Percentiles rank a stretch among this genome's conserved stretches.
Conservation (phyloP, 1,140 invertebrate species). For the Tachypleus tridentatus region DNA sequence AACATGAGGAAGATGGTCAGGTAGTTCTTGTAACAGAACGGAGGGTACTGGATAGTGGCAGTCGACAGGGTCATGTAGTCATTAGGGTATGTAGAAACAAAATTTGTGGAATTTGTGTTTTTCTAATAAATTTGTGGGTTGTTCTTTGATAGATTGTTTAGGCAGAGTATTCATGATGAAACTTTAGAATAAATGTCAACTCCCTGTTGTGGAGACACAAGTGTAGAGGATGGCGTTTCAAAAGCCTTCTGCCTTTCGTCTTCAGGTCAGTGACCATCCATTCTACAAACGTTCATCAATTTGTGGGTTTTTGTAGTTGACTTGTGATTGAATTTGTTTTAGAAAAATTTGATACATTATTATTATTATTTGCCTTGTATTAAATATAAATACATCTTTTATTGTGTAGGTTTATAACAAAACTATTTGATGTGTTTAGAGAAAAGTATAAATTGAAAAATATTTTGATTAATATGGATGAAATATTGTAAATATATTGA, state of each 20-base stretch:
- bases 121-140: no score
- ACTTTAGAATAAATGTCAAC: neutral
- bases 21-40: conserved; percentile 86
- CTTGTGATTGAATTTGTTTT: no score
- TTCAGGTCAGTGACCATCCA: neutral
- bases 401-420: neutral
- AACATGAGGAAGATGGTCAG: conserved; percentile 73
- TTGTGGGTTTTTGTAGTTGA: no score
- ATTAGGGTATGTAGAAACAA: conserved; percentile 48
- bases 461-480: no score
- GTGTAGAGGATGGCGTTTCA: neutral
- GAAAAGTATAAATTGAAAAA: neutral
- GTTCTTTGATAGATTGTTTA: neutral
- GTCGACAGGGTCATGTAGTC: conserved; percentile 62
- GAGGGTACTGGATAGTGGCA: conserved; percentile 50
- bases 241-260: neutral
- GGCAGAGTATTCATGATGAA: neutral
- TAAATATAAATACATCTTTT: no score
- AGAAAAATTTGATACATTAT: no score
- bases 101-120: no score
- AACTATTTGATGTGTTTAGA: neutral
- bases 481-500: no score
- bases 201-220: neutral
- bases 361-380: no score
- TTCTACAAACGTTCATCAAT: neutral